Percentiles rank a stretch among this genome's conserved stretches.
Evolutionary conservation across 2,888 invertebrate genomes (phyloP).

Genomic region (Aphodius granarius): DNA sequence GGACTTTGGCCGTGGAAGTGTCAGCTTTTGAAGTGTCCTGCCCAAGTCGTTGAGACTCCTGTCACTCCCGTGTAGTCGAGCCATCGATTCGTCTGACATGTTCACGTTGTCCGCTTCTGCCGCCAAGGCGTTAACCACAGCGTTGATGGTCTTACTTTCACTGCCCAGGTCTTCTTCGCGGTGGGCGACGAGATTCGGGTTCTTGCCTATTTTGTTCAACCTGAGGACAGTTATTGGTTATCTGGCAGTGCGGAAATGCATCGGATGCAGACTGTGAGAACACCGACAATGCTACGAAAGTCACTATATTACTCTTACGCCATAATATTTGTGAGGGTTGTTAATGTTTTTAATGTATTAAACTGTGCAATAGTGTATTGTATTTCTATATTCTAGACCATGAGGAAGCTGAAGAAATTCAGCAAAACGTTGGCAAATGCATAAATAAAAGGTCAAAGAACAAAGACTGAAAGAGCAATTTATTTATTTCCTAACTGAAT

Average conservation of each 20-base stretch:
- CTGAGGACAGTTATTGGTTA: slow-evolving; percentile 38
- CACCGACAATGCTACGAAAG: not conserved
- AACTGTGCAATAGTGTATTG: too few relatives aligned
- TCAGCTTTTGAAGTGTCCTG: slow-evolving; percentile 69
- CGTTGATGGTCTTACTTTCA: slow-evolving; percentile 85
- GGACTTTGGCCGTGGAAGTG: slow-evolving; percentile 79
- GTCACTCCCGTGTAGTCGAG: slow-evolving; percentile 49
- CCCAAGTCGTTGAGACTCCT: slow-evolving; percentile 63
- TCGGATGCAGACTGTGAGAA: not conserved
- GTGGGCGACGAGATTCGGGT: slow-evolving; percentile 89
- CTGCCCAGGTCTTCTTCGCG: slow-evolving; percentile 69
- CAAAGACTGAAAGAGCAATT: too few relatives aligned
- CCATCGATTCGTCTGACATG: slow-evolving; percentile 73
- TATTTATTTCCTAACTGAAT: too few relatives aligned
- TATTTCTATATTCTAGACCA: too few relatives aligned
- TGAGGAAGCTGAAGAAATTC: too few relatives aligned
- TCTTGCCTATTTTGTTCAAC: slow-evolving; percentile 97
- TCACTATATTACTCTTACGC: not conserved
- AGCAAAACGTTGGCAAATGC: too few relatives aligned
- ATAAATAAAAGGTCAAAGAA: too few relatives aligned
- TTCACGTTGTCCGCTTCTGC: slow-evolving; percentile 87
- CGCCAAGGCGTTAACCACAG: slow-evolving; percentile 89
- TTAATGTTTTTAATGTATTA: too few relatives aligned
- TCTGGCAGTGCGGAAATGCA: not conserved
- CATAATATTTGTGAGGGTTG: not conserved